These are phyloP conservation scores for Galeruca laticollis DNA, from an alignment of 2,888 invertebrate species.

Conservation along the genomic window DNA sequence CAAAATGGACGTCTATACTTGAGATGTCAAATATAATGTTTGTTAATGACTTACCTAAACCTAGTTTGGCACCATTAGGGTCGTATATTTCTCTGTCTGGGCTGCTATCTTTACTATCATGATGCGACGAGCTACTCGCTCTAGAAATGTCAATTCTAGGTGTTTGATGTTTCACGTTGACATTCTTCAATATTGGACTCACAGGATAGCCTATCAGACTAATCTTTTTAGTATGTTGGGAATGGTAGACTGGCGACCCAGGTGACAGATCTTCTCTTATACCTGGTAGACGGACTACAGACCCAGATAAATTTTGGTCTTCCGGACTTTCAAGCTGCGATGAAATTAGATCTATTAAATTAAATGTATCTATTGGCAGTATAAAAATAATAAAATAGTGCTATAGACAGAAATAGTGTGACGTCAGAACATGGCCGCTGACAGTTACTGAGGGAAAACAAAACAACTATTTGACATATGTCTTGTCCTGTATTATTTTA, in stretches of 20 bases:
- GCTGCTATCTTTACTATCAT: slow-evolving; percentile 86
- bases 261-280: slow-evolving; percentile 69
- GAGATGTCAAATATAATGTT: no score
- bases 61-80: slow-evolving; percentile 62
- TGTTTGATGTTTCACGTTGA: slow-evolving; percentile 71
- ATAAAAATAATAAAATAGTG: no score
- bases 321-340: slow-evolving; percentile 73
- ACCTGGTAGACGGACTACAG: slow-evolving; percentile 70
- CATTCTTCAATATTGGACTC: slow-evolving; percentile 44
- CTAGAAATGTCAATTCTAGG: slow-evolving; percentile 91
- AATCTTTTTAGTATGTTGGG: slow-evolving; percentile 55
- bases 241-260: slow-evolving; percentile 47
- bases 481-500: no score
- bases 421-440: no score
- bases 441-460: no score
- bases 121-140: slow-evolving; percentile 89
- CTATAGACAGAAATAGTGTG: no score
- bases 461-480: no score
- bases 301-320: slow-evolving; percentile 66
- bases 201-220: slow-evolving; percentile 57
- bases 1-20: no score
- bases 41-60: slow-evolving; percentile 46
- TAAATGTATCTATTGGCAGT: no score
- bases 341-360: slow-evolving; percentile 10
- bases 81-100: slow-evolving; percentile 82